Percentiles rank a stretch among this genome's conserved stretches.
These are phyloP conservation scores for Agriotes lineatus DNA, from an alignment of 2,888 invertebrate species.

Conservation along the genomic window DNA sequence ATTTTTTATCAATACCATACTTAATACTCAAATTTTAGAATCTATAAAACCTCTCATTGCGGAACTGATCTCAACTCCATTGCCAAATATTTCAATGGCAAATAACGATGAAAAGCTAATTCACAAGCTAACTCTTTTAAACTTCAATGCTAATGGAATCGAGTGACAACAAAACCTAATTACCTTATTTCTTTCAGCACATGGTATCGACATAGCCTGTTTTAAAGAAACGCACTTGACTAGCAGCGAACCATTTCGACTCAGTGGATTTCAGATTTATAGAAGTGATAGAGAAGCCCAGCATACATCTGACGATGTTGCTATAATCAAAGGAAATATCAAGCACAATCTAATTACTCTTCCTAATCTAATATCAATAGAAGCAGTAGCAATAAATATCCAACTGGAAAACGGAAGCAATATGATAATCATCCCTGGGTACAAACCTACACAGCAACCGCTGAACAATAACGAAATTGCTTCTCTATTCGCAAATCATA, in stretches of 20 bases:
- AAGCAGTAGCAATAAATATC: background rate
- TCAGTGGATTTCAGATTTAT: background rate
- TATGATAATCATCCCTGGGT: background rate
- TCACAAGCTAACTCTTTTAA: too few relatives aligned
- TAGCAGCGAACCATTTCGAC: background rate
- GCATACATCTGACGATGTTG: conserved; percentile 8
- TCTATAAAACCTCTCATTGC: too few relatives aligned
- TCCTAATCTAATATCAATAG: too few relatives aligned
- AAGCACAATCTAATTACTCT: too few relatives aligned
- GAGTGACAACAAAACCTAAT: too few relatives aligned
- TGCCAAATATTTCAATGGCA: background rate
- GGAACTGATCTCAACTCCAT: background rate
- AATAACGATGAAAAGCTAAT: background rate
- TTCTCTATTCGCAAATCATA: background rate
- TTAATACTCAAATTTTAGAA: too few relatives aligned
- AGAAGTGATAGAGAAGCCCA: too few relatives aligned
- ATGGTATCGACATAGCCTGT: background rate
- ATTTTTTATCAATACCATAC: background rate
- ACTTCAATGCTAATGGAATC: too few relatives aligned
- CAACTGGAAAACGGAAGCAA: background rate
- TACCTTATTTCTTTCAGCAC: background rate
- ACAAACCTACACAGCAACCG: background rate
- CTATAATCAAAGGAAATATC: background rate
- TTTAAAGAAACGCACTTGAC: background rate
- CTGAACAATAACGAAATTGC: background rate